Conservation (phyloP, 1,140 invertebrate species). For the Tigriopus japonicus region DNA sequence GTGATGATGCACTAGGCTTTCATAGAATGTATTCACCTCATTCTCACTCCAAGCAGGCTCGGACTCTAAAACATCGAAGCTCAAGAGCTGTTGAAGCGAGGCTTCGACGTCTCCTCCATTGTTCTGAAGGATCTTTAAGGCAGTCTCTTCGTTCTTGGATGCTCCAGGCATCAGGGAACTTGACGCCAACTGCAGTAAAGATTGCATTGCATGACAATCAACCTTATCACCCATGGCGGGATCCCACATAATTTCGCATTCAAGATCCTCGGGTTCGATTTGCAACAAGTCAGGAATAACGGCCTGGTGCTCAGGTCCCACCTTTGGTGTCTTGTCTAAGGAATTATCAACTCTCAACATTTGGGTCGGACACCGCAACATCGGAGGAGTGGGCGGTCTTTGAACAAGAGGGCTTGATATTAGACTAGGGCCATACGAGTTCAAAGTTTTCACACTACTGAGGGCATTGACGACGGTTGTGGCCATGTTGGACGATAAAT, state of each 20-base stretch:
- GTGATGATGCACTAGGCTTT: not conserved
- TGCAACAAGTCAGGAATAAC: conserved; percentile 4
- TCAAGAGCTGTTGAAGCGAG: not conserved
- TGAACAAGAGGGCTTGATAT: too few species aligned
- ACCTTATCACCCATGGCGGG: not conserved
- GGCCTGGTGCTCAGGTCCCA: conserved; percentile 8
- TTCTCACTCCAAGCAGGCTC: not conserved
- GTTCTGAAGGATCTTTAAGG: not conserved
- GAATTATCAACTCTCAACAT: not conserved
- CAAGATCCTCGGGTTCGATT: not conserved
- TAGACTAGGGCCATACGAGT: too few species aligned
- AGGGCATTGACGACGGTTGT: not conserved
- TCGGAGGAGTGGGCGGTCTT: too few species aligned
- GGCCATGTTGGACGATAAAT: not conserved
- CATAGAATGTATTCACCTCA: conserved; percentile 2
- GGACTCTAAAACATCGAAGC: not conserved
- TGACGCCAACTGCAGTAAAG: not conserved
- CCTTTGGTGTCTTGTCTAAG: not conserved
- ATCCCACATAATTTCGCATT: not conserved
- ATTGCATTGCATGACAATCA: not conserved
- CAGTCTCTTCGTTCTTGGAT: not conserved
- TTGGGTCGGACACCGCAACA: not conserved
- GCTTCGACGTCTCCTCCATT: not conserved
- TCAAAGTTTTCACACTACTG: too few species aligned
- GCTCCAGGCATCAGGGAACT: not conserved